phyloP scores from a whole-genome alignment of 2,113 vertebrate species.

The Sterrhoptilus dennistouni region DNA sequence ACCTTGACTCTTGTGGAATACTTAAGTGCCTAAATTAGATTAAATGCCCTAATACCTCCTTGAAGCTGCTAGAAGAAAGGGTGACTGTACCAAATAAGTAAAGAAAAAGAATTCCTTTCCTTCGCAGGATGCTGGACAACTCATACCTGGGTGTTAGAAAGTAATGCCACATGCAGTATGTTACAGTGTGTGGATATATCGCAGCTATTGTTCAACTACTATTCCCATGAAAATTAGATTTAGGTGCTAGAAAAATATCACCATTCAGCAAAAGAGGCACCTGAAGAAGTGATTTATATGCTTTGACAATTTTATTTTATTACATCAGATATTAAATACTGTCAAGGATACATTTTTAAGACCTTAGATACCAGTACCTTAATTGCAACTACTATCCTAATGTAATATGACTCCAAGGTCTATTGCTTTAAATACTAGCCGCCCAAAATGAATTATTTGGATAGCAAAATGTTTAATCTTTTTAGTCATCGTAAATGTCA shows the following conservation, averaged over 20 bases:
- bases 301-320: not conserved
- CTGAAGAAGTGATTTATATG: constrained; percentile 4
- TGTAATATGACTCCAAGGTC: constrained; percentile 62
- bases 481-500: constrained; percentile 70
- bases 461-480: constrained; percentile 71
- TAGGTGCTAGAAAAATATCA: not conserved
- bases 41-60: not conserved
- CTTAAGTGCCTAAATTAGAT: not conserved
- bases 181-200: not conserved
- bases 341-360: constrained; percentile 15
- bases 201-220: not conserved
- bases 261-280: not conserved
- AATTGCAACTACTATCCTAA: constrained; percentile 62
- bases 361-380: constrained; percentile 41
- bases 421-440: constrained; percentile 76
- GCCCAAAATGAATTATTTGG: constrained; percentile 68
- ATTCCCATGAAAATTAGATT: not conserved
- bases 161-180: not conserved
- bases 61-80: not conserved
- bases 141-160: not conserved
- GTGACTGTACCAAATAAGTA: not conserved
- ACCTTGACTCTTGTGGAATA: not conserved
- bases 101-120: not conserved
- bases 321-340: not conserved
- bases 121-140: not conserved